Conservation (phyloP, 2,888 invertebrate species). For the Scaptodrosophila latifasciaeformis region DNA sequence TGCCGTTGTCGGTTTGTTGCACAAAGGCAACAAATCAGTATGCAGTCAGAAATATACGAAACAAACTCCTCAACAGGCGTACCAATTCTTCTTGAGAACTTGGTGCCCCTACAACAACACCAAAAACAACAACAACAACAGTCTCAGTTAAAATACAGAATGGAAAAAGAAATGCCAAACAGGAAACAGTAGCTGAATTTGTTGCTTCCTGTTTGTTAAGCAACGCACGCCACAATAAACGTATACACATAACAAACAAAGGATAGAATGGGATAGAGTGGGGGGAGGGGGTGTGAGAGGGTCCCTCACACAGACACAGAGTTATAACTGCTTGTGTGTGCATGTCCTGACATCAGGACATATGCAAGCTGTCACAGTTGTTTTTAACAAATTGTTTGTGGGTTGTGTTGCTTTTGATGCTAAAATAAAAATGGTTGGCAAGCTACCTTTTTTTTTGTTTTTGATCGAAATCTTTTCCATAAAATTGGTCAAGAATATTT, state of each 20-base stretch:
- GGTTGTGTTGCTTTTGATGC: slow-evolving; percentile 3
- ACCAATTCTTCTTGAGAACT: too few species aligned
- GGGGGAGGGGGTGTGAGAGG: not conserved
- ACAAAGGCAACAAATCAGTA: slow-evolving; percentile 66
- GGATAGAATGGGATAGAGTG: slow-evolving; percentile 12
- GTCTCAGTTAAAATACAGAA: not conserved
- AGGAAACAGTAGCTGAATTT: slow-evolving; percentile 68
- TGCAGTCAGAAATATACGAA: slow-evolving; percentile 60
- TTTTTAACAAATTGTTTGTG: slow-evolving; percentile 65
- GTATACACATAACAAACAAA: slow-evolving; percentile 31
- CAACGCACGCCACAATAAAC: slow-evolving; percentile 64
- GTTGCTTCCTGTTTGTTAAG: slow-evolving; percentile 68
- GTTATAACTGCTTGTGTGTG: slow-evolving; percentile 7
- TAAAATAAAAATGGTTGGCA: slow-evolving; percentile 8
- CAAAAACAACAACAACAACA: not conserved
- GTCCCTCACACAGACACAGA: not conserved
- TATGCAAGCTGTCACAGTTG: slow-evolving; percentile 69
- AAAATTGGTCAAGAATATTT: slow-evolving; percentile 6
- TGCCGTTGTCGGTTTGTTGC: slow-evolving; percentile 42
- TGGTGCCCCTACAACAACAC: too few species aligned
- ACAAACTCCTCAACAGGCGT: slow-evolving; percentile 30
- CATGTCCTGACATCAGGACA: slow-evolving; percentile 47
- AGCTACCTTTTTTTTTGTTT: too few species aligned
- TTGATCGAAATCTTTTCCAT: slow-evolving; percentile 11
- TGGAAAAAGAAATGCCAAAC: slow-evolving; percentile 20